Percentiles rank a stretch among this genome's conserved stretches.
These are phyloP conservation scores for Taenioides sp. DNA, from an alignment of 2,797 vertebrate genomes.

Conservation along the genomic window DNA sequence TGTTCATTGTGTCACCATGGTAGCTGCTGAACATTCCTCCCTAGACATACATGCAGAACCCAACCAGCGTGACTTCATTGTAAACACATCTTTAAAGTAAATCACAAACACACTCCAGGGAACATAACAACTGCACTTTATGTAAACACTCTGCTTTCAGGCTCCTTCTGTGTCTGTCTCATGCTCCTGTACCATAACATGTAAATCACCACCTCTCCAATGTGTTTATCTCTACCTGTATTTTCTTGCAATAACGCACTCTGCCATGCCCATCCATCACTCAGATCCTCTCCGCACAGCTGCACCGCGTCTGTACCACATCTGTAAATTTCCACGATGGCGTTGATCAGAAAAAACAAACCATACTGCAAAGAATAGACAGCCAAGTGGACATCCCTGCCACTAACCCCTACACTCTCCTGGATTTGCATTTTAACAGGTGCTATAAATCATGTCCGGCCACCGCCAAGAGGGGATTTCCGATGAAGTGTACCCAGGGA, in stretches of 20 bases:
- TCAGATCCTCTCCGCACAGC: conserved; percentile 11
- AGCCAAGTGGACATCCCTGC: conserved; percentile 27
- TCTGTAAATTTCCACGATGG: conserved; percentile 32
- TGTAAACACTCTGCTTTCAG: neutral
- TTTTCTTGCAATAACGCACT: conserved; percentile 16
- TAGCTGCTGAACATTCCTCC: no score
- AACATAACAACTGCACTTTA: neutral
- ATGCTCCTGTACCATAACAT: neutral
- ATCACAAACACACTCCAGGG: no score
- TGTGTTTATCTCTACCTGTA: conserved; percentile 12
- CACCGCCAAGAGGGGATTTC: conserved; percentile 25
- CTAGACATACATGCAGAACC: no score
- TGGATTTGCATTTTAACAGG: conserved; percentile 78
- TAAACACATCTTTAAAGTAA: no score
- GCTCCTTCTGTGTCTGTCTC: neutral
- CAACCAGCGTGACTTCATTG: no score
- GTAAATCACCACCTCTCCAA: neutral
- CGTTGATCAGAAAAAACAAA: conserved; percentile 27
- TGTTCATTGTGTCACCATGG: no score
- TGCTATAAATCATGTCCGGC: conserved; percentile 71
- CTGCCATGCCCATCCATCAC: conserved; percentile 19
- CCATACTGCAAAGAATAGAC: conserved; percentile 14
- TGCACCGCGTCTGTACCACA: conserved; percentile 7
- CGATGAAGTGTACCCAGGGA: conserved; percentile 33
- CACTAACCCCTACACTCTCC: conserved; percentile 40